These are phyloP conservation scores for Lacanobia wlatinum DNA, from an alignment of 2,888 invertebrate species.

Conservation along the genomic window DNA sequence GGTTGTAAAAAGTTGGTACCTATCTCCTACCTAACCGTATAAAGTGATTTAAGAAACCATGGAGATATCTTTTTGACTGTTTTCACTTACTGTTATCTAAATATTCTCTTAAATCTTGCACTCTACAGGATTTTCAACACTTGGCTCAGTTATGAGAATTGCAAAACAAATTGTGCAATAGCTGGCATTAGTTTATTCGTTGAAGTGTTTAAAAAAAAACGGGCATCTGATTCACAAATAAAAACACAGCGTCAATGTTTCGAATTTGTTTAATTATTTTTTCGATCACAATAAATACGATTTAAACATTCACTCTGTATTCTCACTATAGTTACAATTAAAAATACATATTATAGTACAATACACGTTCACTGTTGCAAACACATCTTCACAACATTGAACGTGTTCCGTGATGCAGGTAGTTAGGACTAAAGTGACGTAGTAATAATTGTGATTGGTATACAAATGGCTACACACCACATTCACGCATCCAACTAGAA, in stretches of 20 bases:
- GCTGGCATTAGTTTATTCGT: not conserved
- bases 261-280: slow-evolving; percentile 63
- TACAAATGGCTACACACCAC: slow-evolving; percentile 66
- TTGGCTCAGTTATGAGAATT: not conserved
- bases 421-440: slow-evolving; percentile 67
- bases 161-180: not conserved
- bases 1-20: too few relatives aligned
- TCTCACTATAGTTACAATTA: slow-evolving; percentile 61
- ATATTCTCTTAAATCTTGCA: too few relatives aligned
- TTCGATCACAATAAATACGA: slow-evolving; percentile 69
- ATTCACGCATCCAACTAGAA: slow-evolving; percentile 67
- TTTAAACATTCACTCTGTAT: slow-evolving; percentile 62
- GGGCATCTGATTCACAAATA: slow-evolving; percentile 9
- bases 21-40: too few relatives aligned
- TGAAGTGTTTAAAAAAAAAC: not conserved
- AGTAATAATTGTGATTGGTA: slow-evolving; percentile 70
- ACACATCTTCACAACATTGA: slow-evolving; percentile 87
- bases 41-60: too few relatives aligned
- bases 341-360: slow-evolving; percentile 55
- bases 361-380: slow-evolving; percentile 85
- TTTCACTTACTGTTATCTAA: too few relatives aligned
- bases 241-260: slow-evolving; percentile 43
- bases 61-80: too few relatives aligned
- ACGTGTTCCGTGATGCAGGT: slow-evolving; percentile 70
- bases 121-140: not conserved